Evolutionary conservation across 2,113 vertebrate genomes (phyloP), one percentile per base, ranked within the genome.

Genomic region (Colistium nudipinnis): DNA sequence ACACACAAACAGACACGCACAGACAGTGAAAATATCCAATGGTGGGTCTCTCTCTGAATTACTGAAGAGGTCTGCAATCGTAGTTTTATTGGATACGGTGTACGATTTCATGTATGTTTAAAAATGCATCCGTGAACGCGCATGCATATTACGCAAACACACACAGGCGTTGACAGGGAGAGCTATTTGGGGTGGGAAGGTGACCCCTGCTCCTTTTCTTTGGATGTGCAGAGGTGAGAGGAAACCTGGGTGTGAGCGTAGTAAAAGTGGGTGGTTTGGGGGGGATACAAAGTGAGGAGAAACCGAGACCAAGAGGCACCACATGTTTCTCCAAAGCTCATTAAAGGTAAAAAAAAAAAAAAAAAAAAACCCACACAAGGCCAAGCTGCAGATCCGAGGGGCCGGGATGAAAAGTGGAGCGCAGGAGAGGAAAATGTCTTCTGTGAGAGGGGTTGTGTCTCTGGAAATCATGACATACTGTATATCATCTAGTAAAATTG

Each of bases 11-110:
- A n/a, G n/a, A n/a, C n/a, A n/a, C n/a, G n/a, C n/a, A n/a, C n/a
- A n/a, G n/a, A n/a, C n/a, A n/a, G n/a, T n/a, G n/a, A n/a, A n/a
- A n/a, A n/a, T n/a, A n/a, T 56, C n/a, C 47, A 16, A 48, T 52
- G 30, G 28, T 17, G 13, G 30, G 12, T 39, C 27, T 30, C 39
- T 39, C 14, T 16, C 22, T 9, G 14, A 55, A 43, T 73, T 54
- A 24, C 16, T 22, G 43, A 61, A 45, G 56, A 62, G 11, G 31
- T 20, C 53, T 14, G 39, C 56, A 44, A 6, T 25, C 27, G 31
- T 20, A 38, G 38, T 39, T 80, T 80, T 70, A 49, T 24, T 44
- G 45, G 55, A 64, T 30, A 19, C 10, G 65, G 67, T 70, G 48
- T 73, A 28, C 25, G 45, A 52, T 71, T 80, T 53, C 43, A 52